These are phyloP conservation scores for Heliornis fulica DNA, from an alignment of 2,113 vertebrate genomes.

Conservation along the genomic window DNA sequence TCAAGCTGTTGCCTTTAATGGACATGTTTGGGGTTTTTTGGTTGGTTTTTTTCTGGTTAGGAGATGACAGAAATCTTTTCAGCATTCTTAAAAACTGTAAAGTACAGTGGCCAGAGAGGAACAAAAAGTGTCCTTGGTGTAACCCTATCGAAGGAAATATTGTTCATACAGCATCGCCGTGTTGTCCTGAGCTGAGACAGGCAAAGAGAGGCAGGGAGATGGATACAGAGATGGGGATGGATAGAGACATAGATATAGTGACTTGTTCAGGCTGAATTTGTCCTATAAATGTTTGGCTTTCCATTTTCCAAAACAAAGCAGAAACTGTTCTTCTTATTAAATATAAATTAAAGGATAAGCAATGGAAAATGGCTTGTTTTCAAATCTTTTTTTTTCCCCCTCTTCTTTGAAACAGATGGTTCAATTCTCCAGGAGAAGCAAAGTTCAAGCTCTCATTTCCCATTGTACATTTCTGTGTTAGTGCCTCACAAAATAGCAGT, in stretches of 20 bases:
- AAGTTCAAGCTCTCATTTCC: slow-evolving; percentile 68
- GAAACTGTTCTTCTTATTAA: background rate
- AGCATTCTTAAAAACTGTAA: background rate
- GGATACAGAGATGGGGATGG: background rate
- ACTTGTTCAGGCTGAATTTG: background rate
- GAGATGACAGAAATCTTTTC: background rate
- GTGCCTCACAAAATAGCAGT: slow-evolving; percentile 66
- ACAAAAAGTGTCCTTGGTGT: background rate
- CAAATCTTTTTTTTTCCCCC: background rate
- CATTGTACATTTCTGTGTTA: slow-evolving; percentile 57
- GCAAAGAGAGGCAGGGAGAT: background rate
- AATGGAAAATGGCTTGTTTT: slow-evolving; percentile 52
- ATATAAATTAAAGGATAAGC: slow-evolving; percentile 37
- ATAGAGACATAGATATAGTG: background rate
- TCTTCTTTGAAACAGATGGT: slow-evolving; percentile 6
- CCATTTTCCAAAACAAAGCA: slow-evolving; percentile 17
- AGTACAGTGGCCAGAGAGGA: background rate
- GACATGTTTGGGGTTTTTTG: no score
- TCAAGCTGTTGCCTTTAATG: slow-evolving; percentile 71
- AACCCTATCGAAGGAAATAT: background rate
- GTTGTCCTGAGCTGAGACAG: background rate
- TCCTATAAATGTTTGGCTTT: background rate
- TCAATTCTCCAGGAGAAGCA: slow-evolving; percentile 47
- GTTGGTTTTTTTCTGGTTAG: background rate
- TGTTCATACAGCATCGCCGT: background rate